phyloP scores from a whole-genome alignment of 2,797 vertebrate species.

The Falco concolor region DNA sequence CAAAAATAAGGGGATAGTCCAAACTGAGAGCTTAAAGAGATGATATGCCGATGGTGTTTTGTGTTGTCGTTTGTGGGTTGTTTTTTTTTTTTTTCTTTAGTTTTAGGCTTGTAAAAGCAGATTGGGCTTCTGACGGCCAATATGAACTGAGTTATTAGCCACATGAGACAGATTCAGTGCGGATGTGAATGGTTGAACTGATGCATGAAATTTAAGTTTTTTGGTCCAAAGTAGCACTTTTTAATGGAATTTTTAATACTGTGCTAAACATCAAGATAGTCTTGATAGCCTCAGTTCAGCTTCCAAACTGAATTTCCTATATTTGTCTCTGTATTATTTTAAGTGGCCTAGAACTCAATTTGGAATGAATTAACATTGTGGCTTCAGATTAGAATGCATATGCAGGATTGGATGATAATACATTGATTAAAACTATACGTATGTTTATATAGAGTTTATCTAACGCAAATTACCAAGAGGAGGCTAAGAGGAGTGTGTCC shows the following conservation, averaged over 20 bases:
- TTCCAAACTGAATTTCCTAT: neutral
- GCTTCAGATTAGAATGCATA: neutral
- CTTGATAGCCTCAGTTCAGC: neutral
- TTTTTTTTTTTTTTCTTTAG: neutral
- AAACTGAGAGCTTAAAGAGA: neutral
- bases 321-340: neutral
- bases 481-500: neutral
- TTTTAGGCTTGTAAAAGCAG: neutral
- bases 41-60: neutral
- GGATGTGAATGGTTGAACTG: neutral
- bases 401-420: neutral
- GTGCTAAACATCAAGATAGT: neutral
- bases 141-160: neutral
- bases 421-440: neutral
- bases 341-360: neutral
- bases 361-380: neutral
- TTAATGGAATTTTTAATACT: neutral
- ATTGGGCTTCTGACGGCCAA: neutral
- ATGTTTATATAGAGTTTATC: neutral
- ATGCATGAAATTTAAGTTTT: neutral
- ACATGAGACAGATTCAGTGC: neutral
- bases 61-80: neutral
- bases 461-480: neutral
- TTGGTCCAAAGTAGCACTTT: neutral
- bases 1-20: neutral